Conservation (phyloP, 1,140 invertebrate genomes). For the Drosophila gunungcola region DNA sequence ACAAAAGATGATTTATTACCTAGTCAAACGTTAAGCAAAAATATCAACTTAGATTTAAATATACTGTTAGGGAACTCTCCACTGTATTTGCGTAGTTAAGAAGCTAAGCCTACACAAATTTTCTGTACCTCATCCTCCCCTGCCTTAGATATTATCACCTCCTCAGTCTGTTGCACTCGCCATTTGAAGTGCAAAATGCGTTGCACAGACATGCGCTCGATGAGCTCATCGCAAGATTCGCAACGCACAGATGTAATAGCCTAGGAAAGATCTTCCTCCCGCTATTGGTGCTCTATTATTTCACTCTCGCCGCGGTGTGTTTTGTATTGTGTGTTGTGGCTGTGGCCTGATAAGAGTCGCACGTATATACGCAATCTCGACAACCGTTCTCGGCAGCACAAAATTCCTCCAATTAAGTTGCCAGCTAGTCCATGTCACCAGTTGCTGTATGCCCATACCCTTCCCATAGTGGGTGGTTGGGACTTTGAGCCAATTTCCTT, state of each 20-base stretch:
- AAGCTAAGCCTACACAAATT: not conserved
- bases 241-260: slow-evolving; percentile 1
- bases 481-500: slow-evolving; percentile 29
- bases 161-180: slow-evolving; percentile 20
- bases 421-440: slow-evolving; percentile 38
- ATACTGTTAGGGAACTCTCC: not conserved
- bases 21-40: too few species aligned
- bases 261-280: slow-evolving; percentile 10
- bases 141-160: not conserved
- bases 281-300: slow-evolving; percentile 10
- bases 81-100: not conserved
- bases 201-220: slow-evolving; percentile 26
- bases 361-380: slow-evolving; percentile 59
- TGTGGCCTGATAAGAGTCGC: slow-evolving; percentile 36
- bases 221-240: slow-evolving; percentile 28
- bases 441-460: slow-evolving; percentile 25
- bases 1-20: too few species aligned
- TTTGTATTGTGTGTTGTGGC: slow-evolving; percentile 17
- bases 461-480: slow-evolving; percentile 31
- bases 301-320: slow-evolving; percentile 19
- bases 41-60: not conserved
- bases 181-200: slow-evolving; percentile 25
- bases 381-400: slow-evolving; percentile 35
- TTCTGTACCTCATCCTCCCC: not conserved
- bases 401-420: slow-evolving; percentile 53